phyloP scores from a whole-genome alignment of 2,888 invertebrate species.

The Pristionchus exspectatus region DNA sequence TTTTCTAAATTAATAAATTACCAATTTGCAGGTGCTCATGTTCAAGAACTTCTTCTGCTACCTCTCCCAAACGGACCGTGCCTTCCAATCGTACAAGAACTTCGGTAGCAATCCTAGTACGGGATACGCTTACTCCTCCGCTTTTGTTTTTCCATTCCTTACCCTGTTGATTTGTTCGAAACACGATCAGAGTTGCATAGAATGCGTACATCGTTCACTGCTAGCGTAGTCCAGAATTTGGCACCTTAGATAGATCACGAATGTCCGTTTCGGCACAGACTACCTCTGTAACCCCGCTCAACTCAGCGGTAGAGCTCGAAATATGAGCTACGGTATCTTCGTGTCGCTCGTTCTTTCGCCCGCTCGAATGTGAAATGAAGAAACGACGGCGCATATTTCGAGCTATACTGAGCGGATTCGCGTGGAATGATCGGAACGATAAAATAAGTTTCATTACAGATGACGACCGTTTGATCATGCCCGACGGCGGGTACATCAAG shows the following conservation, averaged over 20 bases:
- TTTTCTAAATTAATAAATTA: background rate
- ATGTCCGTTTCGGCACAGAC: background rate
- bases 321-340: no score
- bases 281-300: background rate
- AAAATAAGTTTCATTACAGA: slow-evolving; percentile 55
- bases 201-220: background rate
- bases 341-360: no score
- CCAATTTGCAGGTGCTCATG: slow-evolving; percentile 63
- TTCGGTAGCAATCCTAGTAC: slow-evolving; percentile 66
- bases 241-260: background rate
- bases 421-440: background rate
- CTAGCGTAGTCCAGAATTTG: background rate
- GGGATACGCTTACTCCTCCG: slow-evolving; percentile 27
- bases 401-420: background rate
- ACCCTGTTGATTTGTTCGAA: background rate
- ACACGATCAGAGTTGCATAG: no score
- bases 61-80: slow-evolving; percentile 75
- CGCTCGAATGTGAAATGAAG: no score
- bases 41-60: slow-evolving; percentile 76
- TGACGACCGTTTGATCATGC: slow-evolving; percentile 75
- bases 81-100: slow-evolving; percentile 72
- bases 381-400: no score
- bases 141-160: background rate
- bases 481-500: slow-evolving; percentile 74
- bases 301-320: background rate